Conservation (phyloP, 2,797 vertebrate species). For the Thunnus albacares region DNA sequence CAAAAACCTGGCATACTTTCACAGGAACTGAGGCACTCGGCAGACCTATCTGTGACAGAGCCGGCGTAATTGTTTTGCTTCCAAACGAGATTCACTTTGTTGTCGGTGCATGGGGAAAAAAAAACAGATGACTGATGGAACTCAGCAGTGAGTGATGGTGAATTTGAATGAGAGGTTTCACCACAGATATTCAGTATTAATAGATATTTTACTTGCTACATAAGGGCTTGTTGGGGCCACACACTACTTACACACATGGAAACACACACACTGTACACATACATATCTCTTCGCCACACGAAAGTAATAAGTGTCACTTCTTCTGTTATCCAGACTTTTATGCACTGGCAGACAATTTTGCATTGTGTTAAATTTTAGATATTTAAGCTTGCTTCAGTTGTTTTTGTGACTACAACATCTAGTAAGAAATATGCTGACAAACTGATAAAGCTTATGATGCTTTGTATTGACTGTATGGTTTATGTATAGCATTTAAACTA, state of each 20-base stretch:
- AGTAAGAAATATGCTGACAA: background rate
- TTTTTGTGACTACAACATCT: background rate
- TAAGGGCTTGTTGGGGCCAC: slow-evolving; percentile 1
- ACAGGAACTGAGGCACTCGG: slow-evolving; percentile 60
- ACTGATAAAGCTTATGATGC: too few relatives aligned
- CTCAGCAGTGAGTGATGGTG: slow-evolving; percentile 53
- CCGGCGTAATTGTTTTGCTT: slow-evolving; percentile 69
- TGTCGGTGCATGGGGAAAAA: slow-evolving; percentile 34
- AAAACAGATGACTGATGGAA: slow-evolving; percentile 63
- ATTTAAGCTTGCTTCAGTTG: background rate
- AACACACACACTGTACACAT: background rate
- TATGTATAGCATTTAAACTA: too few relatives aligned
- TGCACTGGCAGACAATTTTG: background rate
- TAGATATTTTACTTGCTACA: slow-evolving; percentile 16
- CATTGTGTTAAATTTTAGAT: background rate
- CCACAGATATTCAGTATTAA: slow-evolving; percentile 19
- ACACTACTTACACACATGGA: background rate
- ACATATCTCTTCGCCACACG: background rate
- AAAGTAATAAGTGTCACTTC: background rate
- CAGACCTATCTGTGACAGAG: slow-evolving; percentile 68
- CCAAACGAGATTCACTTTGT: slow-evolving; percentile 68
- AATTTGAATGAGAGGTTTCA: slow-evolving; percentile 56
- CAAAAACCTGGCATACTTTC: slow-evolving; percentile 73
- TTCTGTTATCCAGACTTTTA: background rate
- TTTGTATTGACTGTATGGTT: too few relatives aligned